Conservation (phyloP, 2,113 vertebrate genomes). For the Brienomyrus brachyistius region DNA sequence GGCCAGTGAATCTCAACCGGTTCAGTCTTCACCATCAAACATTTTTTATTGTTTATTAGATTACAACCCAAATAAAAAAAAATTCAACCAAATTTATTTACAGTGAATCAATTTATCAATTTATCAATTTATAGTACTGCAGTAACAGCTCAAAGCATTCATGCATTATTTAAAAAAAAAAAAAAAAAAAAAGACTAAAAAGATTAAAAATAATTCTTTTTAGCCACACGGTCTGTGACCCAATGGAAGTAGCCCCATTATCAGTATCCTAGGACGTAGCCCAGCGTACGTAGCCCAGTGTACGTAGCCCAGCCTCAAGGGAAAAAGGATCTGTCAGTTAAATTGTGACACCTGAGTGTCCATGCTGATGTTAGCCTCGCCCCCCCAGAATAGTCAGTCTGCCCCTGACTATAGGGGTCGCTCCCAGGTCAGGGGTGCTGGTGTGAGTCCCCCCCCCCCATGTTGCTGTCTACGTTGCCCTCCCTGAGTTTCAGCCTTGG, state of each 20-base stretch:
- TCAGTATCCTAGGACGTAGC: too few relatives aligned
- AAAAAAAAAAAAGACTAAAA: too few relatives aligned
- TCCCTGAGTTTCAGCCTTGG: neutral
- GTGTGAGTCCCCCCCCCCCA: neutral
- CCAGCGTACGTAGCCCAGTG: too few relatives aligned
- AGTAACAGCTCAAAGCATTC: too few relatives aligned
- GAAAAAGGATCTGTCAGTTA: neutral
- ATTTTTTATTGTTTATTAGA: too few relatives aligned
- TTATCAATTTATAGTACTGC: too few relatives aligned
- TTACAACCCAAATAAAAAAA: neutral
- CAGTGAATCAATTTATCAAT: neutral
- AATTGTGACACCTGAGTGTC: neutral
- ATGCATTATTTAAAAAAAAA: too few relatives aligned
- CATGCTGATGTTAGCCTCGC: neutral
- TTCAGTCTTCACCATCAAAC: neutral
- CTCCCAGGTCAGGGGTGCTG: neutral
- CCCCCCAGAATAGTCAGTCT: neutral
- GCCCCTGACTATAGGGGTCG: neutral
- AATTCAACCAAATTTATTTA: neutral
- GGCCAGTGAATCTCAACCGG: neutral
- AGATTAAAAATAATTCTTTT: too few relatives aligned
- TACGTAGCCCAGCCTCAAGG: neutral
- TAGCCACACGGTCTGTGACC: neutral
- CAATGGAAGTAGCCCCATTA: neutral
- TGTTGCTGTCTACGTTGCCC: neutral